phyloP scores from a whole-genome alignment of 2,113 vertebrate genomes.

The Otocyon megalotis region DNA sequence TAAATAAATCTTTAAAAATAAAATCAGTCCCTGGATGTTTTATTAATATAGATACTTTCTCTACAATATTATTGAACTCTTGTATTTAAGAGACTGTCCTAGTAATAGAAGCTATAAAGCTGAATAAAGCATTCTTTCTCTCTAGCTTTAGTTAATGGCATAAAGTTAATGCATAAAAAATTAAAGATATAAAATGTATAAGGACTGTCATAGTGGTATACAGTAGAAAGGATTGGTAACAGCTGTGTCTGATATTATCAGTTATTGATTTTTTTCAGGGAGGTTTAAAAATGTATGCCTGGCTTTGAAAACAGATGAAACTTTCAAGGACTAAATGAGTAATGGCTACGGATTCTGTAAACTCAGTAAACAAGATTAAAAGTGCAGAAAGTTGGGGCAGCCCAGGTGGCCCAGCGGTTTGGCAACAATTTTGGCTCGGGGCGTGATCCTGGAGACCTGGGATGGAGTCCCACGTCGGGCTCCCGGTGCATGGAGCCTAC shows the following conservation, averaged over 20 bases:
- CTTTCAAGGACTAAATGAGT: background rate
- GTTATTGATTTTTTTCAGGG: background rate
- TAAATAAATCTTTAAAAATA: no score
- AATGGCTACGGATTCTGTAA: background rate
- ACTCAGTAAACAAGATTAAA: background rate
- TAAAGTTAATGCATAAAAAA: background rate
- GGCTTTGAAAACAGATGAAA: background rate
- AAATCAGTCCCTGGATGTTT: background rate
- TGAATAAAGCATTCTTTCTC: background rate
- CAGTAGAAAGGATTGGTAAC: background rate
- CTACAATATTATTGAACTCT: background rate
- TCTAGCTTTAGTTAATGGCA: background rate
- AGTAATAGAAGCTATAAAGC: background rate
- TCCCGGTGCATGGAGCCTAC: no score
- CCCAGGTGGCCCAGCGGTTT: no score
- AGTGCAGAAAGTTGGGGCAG: background rate
- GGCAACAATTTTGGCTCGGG: no score
- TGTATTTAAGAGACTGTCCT: background rate
- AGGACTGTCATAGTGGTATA: background rate
- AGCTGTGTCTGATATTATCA: background rate
- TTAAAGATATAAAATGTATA: background rate
- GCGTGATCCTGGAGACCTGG: no score
- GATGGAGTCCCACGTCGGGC: no score
- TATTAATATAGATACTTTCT: background rate
- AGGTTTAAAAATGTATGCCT: background rate